Evolutionary conservation across 2,888 invertebrate species (phyloP).

Genomic region (Pollenia amentaria): DNA sequence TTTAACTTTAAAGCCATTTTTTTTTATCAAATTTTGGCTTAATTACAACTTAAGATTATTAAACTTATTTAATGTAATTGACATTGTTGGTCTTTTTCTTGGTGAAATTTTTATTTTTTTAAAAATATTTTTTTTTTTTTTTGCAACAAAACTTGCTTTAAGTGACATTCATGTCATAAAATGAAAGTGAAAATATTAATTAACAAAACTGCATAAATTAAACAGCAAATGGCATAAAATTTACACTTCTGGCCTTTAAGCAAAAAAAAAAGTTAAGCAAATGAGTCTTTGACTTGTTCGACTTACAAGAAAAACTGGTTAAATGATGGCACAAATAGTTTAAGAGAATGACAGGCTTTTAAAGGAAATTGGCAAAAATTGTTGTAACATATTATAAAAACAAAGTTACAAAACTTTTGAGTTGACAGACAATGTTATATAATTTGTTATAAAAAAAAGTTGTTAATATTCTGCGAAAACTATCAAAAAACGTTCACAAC

Average conservation of each 20-base stretch:
- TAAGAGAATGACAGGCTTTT: conserved; percentile 1
- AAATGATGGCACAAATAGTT: conserved; percentile 24
- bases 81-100: not conserved
- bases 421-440: conserved; percentile 6
- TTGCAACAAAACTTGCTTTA: conserved; percentile 22
- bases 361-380: conserved; percentile 31
- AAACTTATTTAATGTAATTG: not conserved
- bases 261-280: not conserved
- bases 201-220: conserved; percentile 22
- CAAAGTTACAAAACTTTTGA: not conserved
- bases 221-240: conserved; percentile 14
- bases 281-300: not conserved
- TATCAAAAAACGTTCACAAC: not conserved
- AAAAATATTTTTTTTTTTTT: not conserved
- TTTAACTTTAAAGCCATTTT: not conserved
- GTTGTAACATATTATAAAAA: conserved; percentile 18
- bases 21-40: too few species aligned
- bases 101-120: conserved; percentile 5
- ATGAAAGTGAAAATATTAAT: conserved; percentile 41
- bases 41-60: too few species aligned
- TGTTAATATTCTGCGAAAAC: conserved; percentile 18
- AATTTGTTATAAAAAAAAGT: conserved; percentile 32
- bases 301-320: conserved; percentile 17
- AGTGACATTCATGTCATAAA: conserved; percentile 31
- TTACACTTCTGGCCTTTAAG: conserved; percentile 27